phyloP scores from a whole-genome alignment of 2,888 invertebrate genomes.

The Gymnoscelis rufifasciata region DNA sequence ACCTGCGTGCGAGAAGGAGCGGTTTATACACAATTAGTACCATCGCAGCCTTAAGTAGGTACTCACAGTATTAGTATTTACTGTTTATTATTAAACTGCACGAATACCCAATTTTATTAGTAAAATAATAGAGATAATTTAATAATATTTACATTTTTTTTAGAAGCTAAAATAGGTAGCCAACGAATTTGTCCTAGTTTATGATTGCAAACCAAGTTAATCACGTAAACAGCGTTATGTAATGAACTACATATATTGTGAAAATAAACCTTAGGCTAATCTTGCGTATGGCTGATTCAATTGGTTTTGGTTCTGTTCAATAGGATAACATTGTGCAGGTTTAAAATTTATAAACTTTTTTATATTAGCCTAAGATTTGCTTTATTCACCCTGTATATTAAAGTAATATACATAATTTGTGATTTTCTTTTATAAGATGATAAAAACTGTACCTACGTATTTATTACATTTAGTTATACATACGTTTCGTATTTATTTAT shows the following conservation, averaged over 20 bases:
- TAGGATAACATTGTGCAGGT: too few species aligned
- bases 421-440: constrained; percentile 12
- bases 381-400: neutral
- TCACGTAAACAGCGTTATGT: too few species aligned
- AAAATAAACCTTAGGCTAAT: too few species aligned
- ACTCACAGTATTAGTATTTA: constrained; percentile 21
- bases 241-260: too few species aligned
- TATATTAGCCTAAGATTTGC: too few species aligned
- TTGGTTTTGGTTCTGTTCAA: too few species aligned
- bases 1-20: too few species aligned
- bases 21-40: constrained; percentile 8
- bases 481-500: neutral
- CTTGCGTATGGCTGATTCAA: too few species aligned
- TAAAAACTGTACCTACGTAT: constrained; percentile 12
- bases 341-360: too few species aligned
- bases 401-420: constrained; percentile 9
- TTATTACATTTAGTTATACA: constrained; percentile 11
- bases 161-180: constrained; percentile 28
- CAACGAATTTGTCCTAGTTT: constrained; percentile 19
- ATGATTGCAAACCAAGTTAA: neutral
- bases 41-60: constrained; percentile 6
- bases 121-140: constrained; percentile 6
- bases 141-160: too few species aligned
- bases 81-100: constrained; percentile 13
- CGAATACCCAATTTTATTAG: neutral